Evolutionary conservation across 53 echinoderm and acorn worm genomes (phyloP), one percentile per base, ranked within the genome.

Genomic region (Echinarachnius parma): DNA sequence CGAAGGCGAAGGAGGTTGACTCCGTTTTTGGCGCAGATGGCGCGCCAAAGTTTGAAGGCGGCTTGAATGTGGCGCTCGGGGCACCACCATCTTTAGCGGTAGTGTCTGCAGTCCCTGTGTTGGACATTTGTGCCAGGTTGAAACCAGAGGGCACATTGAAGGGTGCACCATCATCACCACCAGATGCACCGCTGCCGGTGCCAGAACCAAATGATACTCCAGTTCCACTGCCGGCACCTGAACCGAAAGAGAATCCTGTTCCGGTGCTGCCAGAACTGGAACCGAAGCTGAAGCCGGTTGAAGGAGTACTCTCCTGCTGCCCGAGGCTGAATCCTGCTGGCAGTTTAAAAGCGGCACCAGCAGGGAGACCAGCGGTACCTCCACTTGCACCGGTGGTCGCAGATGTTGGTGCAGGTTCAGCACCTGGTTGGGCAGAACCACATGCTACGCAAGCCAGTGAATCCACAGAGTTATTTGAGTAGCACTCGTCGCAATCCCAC

Each of bases 401-500:
- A 9, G 66, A 26, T 11, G 49, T 29, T 53, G 49, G 45, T 28
- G 44, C 52, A 21, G 78, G 37, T 18, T 45, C 55, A 2, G 85
- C 46, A 11, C 89, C 93, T 39, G 86, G 89, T 66, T 89, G 89
- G 9, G 70, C 65, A 28, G 86, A 34, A 5, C 32, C 48, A 59
- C 89, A 93, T 21, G 94, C 89, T n/a, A 70, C 59, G 21, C 94
- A 93, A 20, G 66, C 52, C 21, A 34, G 2, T 5, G 46, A 67
- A 9, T 79, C 81, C 1, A 57, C 45, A 21, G 48, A 7, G 27
- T 94, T 94, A 33, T 35, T 78, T 33, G 58, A 8, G 48, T 61
- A 53, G 64, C 94, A 90, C 1, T 20, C 21, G 27, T 91, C 76
- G n/a, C 96, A 95, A 14, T 86, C 64, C 91, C 91, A 95, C 9